Base-by-base conservation (phyloP, 2,888 invertebrate genomes). In the Plagiodera versicolora region DNA sequence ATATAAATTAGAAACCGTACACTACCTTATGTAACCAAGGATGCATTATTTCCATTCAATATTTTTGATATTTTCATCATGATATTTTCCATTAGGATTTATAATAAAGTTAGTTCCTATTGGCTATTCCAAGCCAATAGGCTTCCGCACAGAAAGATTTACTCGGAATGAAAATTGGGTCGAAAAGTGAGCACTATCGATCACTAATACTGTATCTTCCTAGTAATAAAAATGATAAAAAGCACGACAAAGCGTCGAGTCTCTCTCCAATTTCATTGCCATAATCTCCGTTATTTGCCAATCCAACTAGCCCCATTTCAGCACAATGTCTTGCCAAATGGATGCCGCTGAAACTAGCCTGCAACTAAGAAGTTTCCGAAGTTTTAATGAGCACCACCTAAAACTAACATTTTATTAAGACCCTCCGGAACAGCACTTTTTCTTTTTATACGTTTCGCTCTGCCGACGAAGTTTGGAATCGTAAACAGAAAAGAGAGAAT, bases 321-420 rank as follows among this genome's bases (percentile, higher is more conserved):
- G 53, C 53, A 44, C 53, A 53, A 53, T 53, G 53, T 53, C 53
- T 53, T 53, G 44, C 53, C 53, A 53, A 45, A 53, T 44, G 28
- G 44, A 44, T 44, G 14, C 44, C 24, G 16, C 16, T 17, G 53
- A 44, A 53, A 53, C 53, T 44, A 53, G 53, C 45, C 53, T 44
- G 44, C 53, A 53, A 53, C 44, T 53, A 18, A 44, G 53, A 30
- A 53, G 28, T 53, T 52, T 16, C 44, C 44, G 16, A 53, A 53
- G 44, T 53, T 53, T 53, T 53, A 53, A 53, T 53, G 53, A 53
- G 44, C 16, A 24, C 30, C 30, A 53, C 53, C 53, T 53, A 44
- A 53, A 53, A 53, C 53, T 53, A 53, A 53, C 53, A 53, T 53
- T 53, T 53, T 28, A 53, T 53, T 53, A 53, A 14, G 44, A 44